Evolutionary conservation across 1,140 invertebrate species (phyloP).

Genomic region (Phthorimaea operculella): DNA sequence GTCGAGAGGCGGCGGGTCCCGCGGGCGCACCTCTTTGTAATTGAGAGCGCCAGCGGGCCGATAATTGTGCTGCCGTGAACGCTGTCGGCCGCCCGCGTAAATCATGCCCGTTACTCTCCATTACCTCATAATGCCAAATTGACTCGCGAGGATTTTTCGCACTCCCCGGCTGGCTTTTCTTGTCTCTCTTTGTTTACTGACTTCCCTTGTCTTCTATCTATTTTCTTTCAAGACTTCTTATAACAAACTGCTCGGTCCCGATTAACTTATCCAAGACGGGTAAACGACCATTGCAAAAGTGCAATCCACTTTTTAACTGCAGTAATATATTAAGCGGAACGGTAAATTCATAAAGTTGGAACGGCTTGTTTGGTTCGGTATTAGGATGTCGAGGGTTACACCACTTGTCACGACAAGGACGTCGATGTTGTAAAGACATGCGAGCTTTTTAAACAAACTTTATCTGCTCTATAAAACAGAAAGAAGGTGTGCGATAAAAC

Average conservation of each 20-base stretch:
- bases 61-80: conserved; percentile 57
- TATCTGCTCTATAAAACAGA: conserved; percentile 58
- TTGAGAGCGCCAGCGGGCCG: conserved; percentile 64
- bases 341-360: conserved; percentile 4
- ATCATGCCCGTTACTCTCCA: conserved; percentile 66
- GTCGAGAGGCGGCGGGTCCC: conserved; percentile 44
- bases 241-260: background rate
- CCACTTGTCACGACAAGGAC: conserved; percentile 53
- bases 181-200: conserved; percentile 13
- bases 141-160: conserved; percentile 52
- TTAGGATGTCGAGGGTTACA: conserved; percentile 43
- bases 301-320: background rate
- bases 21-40: conserved; percentile 62
- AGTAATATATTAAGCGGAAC: background rate
- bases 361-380: conserved; percentile 26
- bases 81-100: conserved; percentile 43
- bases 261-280: background rate
- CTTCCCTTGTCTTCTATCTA: conserved; percentile 13
- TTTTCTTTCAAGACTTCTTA: conserved; percentile 11
- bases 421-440: conserved; percentile 56
- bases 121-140: conserved; percentile 65
- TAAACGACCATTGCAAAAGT: background rate
- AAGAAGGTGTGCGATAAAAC: conserved; percentile 62
- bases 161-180: conserved; percentile 28
- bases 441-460: conserved; percentile 60